Percentiles rank a stretch among this genome's conserved stretches.
These are phyloP conservation scores for Tragelaphus imberbis DNA, from an alignment of 2,113 vertebrate species.

Conservation along the genomic window DNA sequence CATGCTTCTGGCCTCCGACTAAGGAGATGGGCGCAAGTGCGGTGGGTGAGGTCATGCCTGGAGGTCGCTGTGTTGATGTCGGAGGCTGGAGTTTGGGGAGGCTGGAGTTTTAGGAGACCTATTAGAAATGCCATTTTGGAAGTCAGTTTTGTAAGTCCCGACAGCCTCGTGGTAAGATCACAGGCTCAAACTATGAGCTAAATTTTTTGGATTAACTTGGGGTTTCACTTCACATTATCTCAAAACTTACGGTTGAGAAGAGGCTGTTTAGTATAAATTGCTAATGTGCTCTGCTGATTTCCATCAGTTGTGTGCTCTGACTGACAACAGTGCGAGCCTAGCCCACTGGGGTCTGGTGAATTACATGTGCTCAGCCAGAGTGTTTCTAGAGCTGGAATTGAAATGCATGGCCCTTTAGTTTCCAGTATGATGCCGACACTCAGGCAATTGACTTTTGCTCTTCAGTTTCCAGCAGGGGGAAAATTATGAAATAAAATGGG, in stretches of 20 bases:
- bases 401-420: slow-evolving; percentile 47
- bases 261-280: slow-evolving; percentile 48
- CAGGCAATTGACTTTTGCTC: slow-evolving; percentile 62
- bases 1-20: background rate
- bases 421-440: slow-evolving; percentile 32
- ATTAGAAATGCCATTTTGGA: slow-evolving; percentile 35
- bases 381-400: slow-evolving; percentile 57
- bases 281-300: slow-evolving; percentile 56
- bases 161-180: background rate
- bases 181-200: background rate
- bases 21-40: background rate
- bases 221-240: slow-evolving; percentile 23
- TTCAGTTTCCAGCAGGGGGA: slow-evolving; percentile 46
- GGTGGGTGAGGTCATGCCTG: slow-evolving; percentile 24
- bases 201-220: slow-evolving; percentile 38
- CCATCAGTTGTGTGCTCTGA: slow-evolving; percentile 49
- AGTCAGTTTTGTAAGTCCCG: background rate
- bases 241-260: slow-evolving; percentile 17
- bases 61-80: background rate
- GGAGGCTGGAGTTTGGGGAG: slow-evolving; percentile 28
- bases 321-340: slow-evolving; percentile 33
- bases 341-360: slow-evolving; percentile 59
- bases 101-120: slow-evolving; percentile 12
- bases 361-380: slow-evolving; percentile 41
- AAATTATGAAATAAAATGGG: slow-evolving; percentile 60